These are phyloP conservation scores for Indicator indicator DNA, from an alignment of 2,113 vertebrate species.

Conservation along the genomic window DNA sequence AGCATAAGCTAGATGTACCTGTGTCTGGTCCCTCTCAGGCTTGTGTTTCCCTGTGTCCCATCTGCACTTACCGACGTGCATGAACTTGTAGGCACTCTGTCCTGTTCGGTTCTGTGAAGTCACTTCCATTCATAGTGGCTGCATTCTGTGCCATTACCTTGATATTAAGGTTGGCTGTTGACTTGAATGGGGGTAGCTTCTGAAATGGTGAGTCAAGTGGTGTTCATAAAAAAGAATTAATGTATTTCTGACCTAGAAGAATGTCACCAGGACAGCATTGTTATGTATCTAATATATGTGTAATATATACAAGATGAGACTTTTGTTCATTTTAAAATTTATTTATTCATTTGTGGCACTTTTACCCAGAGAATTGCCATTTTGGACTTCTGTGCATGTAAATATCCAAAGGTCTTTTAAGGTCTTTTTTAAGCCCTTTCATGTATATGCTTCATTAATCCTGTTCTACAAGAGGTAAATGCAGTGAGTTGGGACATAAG, in stretches of 20 bases:
- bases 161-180: not conserved
- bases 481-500: not conserved
- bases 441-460: not conserved
- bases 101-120: not conserved
- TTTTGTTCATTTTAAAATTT: not conserved
- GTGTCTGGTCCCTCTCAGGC: fast-evolving
- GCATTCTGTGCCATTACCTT: not conserved
- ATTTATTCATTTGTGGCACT: not conserved
- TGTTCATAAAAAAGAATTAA: not conserved
- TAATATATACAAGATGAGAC: not conserved
- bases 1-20: not conserved
- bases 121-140: fast-evolving
- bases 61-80: fast-evolving
- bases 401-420: not conserved
- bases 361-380: not conserved
- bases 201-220: not conserved
- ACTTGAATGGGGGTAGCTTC: not conserved
- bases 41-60: not conserved
- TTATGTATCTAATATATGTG: not conserved
- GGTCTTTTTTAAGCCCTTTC: not conserved
- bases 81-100: fast-evolving
- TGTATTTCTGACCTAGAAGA: not conserved
- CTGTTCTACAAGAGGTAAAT: not conserved
- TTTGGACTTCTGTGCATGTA: not conserved
- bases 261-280: not conserved